Evolutionary conservation across 2,888 invertebrate species (phyloP).

Genomic region (Lordiphosa fenestrarum): DNA sequence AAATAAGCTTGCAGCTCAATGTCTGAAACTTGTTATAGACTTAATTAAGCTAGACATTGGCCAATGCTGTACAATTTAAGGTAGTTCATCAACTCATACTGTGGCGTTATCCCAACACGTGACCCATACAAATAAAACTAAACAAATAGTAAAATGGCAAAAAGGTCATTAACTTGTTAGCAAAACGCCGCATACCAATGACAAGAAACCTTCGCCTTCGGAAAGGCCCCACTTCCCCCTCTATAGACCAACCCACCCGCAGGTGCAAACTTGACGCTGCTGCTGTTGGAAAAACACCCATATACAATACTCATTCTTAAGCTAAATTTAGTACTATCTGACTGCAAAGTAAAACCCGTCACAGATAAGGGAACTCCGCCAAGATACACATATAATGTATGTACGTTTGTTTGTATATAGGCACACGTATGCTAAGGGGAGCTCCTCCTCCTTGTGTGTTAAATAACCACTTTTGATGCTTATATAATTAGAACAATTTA

Average conservation of each 20-base stretch:
- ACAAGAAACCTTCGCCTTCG: neutral
- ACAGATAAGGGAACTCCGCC: slow-evolving; percentile 29
- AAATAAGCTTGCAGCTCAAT: too few relatives aligned
- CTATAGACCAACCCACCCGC: neutral
- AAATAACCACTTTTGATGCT: too few relatives aligned
- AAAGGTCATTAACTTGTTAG: slow-evolving; percentile 45
- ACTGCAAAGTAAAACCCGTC: slow-evolving; percentile 35
- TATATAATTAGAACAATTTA: too few relatives aligned
- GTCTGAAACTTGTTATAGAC: too few relatives aligned
- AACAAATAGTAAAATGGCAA: slow-evolving; percentile 20
- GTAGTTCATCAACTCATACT: too few relatives aligned
- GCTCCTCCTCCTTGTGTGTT: too few relatives aligned
- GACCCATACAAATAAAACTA: slow-evolving; percentile 38
- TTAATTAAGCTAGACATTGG: too few relatives aligned
- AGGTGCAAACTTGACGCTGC: slow-evolving; percentile 2
- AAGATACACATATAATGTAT: slow-evolving; percentile 21
- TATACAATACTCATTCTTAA: slow-evolving; percentile 2
- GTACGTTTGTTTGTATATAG: slow-evolving; percentile 1
- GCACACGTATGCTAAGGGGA: neutral
- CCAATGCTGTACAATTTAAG: neutral
- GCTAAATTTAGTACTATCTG: slow-evolving; percentile 29
- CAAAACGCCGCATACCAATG: slow-evolving; percentile 15
- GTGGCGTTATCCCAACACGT: slow-evolving; percentile 36
- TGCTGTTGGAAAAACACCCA: slow-evolving; percentile 1
- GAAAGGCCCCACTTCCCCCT: slow-evolving; percentile 5